Evolutionary conservation across 2,113 vertebrate species (phyloP).

Genomic region (Sphyrna mokarran): DNA sequence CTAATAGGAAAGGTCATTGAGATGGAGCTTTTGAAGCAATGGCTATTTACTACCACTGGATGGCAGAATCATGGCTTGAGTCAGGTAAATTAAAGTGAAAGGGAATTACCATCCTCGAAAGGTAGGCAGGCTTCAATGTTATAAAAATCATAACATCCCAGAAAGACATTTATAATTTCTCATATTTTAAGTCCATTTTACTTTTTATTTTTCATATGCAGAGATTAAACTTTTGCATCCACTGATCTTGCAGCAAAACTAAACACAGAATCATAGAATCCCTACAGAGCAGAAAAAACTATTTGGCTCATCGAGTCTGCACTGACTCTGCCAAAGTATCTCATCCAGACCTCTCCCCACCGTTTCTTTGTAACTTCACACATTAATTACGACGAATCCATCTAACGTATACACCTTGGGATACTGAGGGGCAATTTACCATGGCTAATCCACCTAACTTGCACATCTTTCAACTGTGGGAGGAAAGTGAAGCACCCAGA

Average conservation of each 20-base stretch:
- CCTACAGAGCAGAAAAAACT: too few relatives aligned
- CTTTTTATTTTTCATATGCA: neutral
- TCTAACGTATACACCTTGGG: too few relatives aligned
- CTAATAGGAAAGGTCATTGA: neutral
- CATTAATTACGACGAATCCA: too few relatives aligned
- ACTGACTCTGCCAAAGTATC: too few relatives aligned
- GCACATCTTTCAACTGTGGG: too few relatives aligned
- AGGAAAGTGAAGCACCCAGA: too few relatives aligned
- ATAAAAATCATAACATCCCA: neutral
- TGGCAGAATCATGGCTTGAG: neutral
- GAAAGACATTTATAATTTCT: neutral
- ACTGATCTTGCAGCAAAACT: neutral
- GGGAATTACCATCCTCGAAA: neutral
- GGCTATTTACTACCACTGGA: neutral
- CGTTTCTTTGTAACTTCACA: too few relatives aligned
- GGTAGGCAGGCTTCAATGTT: neutral
- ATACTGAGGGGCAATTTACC: too few relatives aligned
- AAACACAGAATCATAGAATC: too few relatives aligned
- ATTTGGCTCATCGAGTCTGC: too few relatives aligned
- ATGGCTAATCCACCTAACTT: too few relatives aligned
- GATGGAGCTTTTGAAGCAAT: neutral
- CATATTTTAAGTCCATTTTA: neutral
- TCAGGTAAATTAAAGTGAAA: neutral
- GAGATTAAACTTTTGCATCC: neutral
- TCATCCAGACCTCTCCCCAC: too few relatives aligned